A percentile compares a stretch with the other conserved stretches of the same genome.
Evolutionary conservation across 2,113 vertebrate species (phyloP).

Genomic region (Pseudorasbora parva): DNA sequence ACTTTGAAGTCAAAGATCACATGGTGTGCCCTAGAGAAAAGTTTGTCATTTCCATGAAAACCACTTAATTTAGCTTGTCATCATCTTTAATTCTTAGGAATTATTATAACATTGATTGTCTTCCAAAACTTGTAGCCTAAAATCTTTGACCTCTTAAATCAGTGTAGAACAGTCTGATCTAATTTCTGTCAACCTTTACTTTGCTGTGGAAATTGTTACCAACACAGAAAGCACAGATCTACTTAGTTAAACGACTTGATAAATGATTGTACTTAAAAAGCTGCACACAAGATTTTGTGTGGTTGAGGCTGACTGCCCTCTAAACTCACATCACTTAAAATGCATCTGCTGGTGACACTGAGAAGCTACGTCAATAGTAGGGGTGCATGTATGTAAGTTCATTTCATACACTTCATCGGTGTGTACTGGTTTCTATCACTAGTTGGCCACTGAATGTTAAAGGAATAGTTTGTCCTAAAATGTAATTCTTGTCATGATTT

Average conservation of each 20-base stretch:
- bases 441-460: not conserved
- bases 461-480: not conserved
- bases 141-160: not conserved
- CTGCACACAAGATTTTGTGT: conserved; percentile 9
- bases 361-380: conserved; percentile 24
- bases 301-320: not conserved
- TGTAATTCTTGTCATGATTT: not conserved
- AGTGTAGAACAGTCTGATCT: conserved; percentile 20
- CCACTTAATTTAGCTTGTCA: conserved; percentile 18
- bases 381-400: not conserved
- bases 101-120: not conserved
- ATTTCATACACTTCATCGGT: not conserved
- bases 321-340: conserved; percentile 8
- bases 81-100: not conserved
- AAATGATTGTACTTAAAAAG: conserved; percentile 12
- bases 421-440: not conserved
- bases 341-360: conserved; percentile 54
- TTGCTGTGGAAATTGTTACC: conserved; percentile 37
- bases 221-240: conserved; percentile 13
- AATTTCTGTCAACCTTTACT: not conserved
- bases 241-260: not conserved
- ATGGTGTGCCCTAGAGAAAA: conserved; percentile 28
- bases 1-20: conserved; percentile 43
- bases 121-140: not conserved
- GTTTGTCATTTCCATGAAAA: conserved; percentile 41